Base-by-base conservation (phyloP, 2,797 vertebrate species). In the Aythya fuligula region DNA sequence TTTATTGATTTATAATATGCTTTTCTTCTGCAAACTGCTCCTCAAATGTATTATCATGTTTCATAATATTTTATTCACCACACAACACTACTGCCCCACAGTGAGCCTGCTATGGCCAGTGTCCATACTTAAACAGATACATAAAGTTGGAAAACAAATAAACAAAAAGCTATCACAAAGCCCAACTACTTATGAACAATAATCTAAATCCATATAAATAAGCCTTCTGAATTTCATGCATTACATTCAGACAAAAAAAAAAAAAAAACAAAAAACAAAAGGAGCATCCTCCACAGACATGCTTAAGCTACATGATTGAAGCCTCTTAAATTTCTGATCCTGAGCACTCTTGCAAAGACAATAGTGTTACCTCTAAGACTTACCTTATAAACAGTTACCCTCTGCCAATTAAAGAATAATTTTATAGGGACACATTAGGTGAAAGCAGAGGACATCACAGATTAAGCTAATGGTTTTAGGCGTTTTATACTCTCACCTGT, bases 341-440 rank as follows among this genome's bases (percentile, higher is more conserved):
- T 76, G 81, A 94, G 65, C 90, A 90, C 76, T 93, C 94, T 94
- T 67, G 94, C 94, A 81, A 97, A 91, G 92, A 93, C 64, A 93
- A 88, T 6, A 15, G 79, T 86, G 83, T 97, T 96, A 97, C 97
- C 97, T 97, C 97, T 97, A 95, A 92, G 77, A 98, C 99, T 99
- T 98, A 99, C 99, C 98, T 99, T 98, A 97, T 95, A 98, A 94
- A 99, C 77, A 95, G 98, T 98, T 96, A 98, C 90, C 97, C 96
- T 98, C 99, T 98, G 98, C 86, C 96, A 97, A 97, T 98, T 97
- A 98, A 98, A 98, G 97, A 98, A 98, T 97, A 98, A 98, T 89
- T 97, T 95, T 95, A 98, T 43, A 98, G 92, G 97, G 98, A 98
- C 79, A 95, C 61, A 91, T 95, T 92, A 98, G 95, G 96, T 93